Evolutionary conservation across 35 echinoderm and acorn worm species (phyloP), one percentile per base, ranked within the genome.

Genomic region (Amphiura filiformis): DNA sequence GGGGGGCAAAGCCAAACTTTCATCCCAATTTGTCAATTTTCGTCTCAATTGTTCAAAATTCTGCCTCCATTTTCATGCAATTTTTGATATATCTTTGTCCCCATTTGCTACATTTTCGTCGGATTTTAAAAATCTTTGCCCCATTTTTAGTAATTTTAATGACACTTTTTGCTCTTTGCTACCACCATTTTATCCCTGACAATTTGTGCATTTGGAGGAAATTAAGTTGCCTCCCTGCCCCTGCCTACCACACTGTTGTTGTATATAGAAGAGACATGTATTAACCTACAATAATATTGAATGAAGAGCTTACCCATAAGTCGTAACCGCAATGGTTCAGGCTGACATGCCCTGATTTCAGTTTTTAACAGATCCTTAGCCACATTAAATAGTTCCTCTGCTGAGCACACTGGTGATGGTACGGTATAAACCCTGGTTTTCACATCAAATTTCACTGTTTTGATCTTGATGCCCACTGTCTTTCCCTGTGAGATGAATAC

Each of bases 241-340:
- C n/a, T n/a, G n/a, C n/a, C n/a, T n/a, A n/a, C 61, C 61, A 2
- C 26, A 4, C 17, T 47, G 4, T 47, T 47, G 5, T 17, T 70
- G 1, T 2, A 70, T 70, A 11, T 30, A 70, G 26, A 70, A 70
- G 61, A 26, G 3, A 70, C 1, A 57, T 70, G 34, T 56, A 78
- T 36, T 56, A n/a, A n/a, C n/a, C n/a, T n/a, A n/a, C n/a, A n/a
- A n/a, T n/a, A n/a, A n/a, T n/a, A n/a, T n/a, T n/a, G n/a, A n/a
- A n/a, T n/a, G n/a, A n/a, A n/a, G 22, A 57, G 13, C 89, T 85
- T 94, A 98, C 96, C 96, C 96, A 98, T 98, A 36, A 98, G 81
- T 77, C 96, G 92, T 26, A 98, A 57, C 70, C 83, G 31, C 4
- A 98, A 84, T 11, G 87, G 89, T 34, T 90, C 65, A 14, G 92